Evolutionary conservation across 2,113 vertebrate species (phyloP), one percentile per base, ranked within the genome.

Genomic region (Aptenodytes patagonicus): DNA sequence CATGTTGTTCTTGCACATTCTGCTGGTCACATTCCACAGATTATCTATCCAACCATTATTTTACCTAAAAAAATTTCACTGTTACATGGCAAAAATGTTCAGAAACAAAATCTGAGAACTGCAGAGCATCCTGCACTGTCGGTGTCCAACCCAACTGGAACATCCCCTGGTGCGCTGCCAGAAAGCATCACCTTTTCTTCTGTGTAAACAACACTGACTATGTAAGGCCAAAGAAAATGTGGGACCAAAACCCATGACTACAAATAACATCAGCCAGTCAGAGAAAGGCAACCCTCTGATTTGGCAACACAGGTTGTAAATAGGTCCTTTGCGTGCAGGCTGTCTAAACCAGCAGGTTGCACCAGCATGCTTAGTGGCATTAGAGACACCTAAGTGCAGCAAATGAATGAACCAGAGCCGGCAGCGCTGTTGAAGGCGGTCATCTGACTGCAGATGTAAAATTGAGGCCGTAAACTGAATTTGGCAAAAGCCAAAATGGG

Each of bases 241-340:
- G 18, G 7, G 34, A 46, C 34, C 66, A 77, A 25, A 83, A 6
- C 10, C 14, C n/a, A 25, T 1, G 1, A 44, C 17, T 65, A 29
- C 57, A 77, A 86, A 55, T 11, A 42, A 26, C 40, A 21, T 36
- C 5, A 65, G 32, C 24, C 29, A 64, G 15, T 3, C 65, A 21
- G 36, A 19, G 51, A 83, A 85, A 66, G 32, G 10, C 15, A 80
- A 13, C 7, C 21, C 12, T 5, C 11, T 9, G 20, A 26, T 75
- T 68, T 87, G 57, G 51, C 38, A 78, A 5, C 17, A 62, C 1
- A 5, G 70, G 8, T 3, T 62, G 26, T 36, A 62, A 78, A 42
- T 4, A 1, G 2, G 2, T 21, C 25, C 62, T 69, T 28, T 44
- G 22, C 40, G 22, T 0, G 0, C 4, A 10, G 47, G 20, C 64